phyloP scores from a whole-genome alignment of 2,113 vertebrate genomes.

The Dunckerocampus dactyliophorus region DNA sequence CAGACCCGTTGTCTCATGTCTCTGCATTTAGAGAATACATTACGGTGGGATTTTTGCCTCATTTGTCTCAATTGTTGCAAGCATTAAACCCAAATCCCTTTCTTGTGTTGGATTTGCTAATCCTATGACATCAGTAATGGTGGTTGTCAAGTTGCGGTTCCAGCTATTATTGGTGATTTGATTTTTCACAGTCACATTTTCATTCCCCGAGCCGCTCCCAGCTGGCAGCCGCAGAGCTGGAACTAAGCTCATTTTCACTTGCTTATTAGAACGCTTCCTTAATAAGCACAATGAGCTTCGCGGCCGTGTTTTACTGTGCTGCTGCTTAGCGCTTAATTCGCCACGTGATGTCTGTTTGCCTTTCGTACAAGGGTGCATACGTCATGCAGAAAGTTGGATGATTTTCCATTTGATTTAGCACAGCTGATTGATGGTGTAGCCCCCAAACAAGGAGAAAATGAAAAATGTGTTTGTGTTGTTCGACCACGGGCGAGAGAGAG shows the following conservation, averaged over 20 bases:
- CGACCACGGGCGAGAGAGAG: background rate
- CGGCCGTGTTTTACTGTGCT: constrained; percentile 28
- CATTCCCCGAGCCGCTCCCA: constrained; percentile 26
- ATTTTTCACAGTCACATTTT: constrained; percentile 43
- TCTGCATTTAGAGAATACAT: background rate
- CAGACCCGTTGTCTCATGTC: background rate
- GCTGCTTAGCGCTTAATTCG: constrained; percentile 26
- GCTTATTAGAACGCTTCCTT: constrained; percentile 47
- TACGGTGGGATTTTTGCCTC: background rate
- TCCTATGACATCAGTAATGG: constrained; percentile 7
- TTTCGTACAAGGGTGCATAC: constrained; percentile 41
- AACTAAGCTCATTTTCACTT: constrained; percentile 27
- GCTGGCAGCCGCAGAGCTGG: constrained; percentile 20
- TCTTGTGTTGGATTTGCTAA: background rate
- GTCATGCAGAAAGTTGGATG: constrained; percentile 29
- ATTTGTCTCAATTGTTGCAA: background rate
- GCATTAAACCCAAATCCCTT: background rate
- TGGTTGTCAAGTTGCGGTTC: background rate
- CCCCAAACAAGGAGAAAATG: constrained; percentile 37
- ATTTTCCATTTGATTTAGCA: constrained; percentile 54
- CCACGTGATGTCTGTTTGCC: constrained; percentile 32
- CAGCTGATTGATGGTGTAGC: constrained; percentile 53
- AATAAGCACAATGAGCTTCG: constrained; percentile 38
- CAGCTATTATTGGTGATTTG: constrained; percentile 25
- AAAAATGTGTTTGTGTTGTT: constrained; percentile 36